phyloP scores from a whole-genome alignment of 2,113 vertebrate species.

The Arenaria interpres region DNA sequence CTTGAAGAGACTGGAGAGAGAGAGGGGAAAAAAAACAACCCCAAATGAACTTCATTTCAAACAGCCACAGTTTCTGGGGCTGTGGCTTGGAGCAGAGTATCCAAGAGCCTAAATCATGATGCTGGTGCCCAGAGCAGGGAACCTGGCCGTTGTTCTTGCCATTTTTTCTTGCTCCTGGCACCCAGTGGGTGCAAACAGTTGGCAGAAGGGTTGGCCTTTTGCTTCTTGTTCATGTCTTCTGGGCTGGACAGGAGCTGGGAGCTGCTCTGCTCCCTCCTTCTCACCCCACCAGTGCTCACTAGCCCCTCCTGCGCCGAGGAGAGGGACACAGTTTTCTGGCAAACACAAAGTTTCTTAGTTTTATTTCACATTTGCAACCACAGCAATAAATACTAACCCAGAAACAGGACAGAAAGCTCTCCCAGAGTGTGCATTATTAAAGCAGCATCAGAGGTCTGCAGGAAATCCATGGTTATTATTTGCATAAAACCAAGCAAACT shows the following conservation, averaged over 20 bases:
- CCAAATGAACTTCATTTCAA: not conserved
- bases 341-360: not conserved
- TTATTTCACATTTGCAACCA: not conserved
- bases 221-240: not conserved
- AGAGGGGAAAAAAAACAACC: not conserved
- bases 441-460: not conserved
- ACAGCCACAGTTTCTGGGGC: not conserved
- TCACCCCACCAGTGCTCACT: rapidly evolving
- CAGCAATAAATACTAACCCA: not conserved
- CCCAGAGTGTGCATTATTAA: not conserved
- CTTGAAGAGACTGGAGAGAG: not conserved
- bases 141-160: not conserved
- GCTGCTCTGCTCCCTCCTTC: not conserved
- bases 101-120: not conserved
- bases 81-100: not conserved
- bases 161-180: not conserved
- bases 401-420: not conserved
- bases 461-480: not conserved
- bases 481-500: not conserved
- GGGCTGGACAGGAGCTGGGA: rapidly evolving
- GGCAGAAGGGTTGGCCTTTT: not conserved
- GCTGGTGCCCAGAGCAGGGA: not conserved
- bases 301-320: not conserved
- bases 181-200: rapidly evolving
- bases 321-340: not conserved